Evolutionary conservation across 2,113 vertebrate genomes (phyloP), one percentile per base, ranked within the genome.

Genomic region (Caloenas nicobarica): DNA sequence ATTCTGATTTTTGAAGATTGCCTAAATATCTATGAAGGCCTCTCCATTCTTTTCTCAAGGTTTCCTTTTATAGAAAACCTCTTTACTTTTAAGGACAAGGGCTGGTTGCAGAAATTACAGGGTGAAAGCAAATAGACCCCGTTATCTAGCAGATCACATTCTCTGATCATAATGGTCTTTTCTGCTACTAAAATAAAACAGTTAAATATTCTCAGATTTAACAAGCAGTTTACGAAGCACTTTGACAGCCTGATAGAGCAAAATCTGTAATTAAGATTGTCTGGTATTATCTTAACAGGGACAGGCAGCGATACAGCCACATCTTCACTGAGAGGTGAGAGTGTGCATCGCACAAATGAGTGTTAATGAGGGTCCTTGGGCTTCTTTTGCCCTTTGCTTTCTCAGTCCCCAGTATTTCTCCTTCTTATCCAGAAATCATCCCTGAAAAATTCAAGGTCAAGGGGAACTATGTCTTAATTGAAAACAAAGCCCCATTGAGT

Each of bases 401-500:
- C 83, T 57, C 65, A 31, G 22, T 88, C 23, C 42, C 40, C 77
- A 65, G 23, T 5, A 40, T 36, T 91, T 85, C 57, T 90, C 34
- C 44, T 91, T 76, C 74, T 84, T 31, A 60, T 86, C 62, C 0
- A 0, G 88, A 94, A 91, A 76, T 60, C 65, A 85, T 31, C 53
- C 58, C 71, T 94, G 62, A 82, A 85, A 93, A 96, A 89, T 38
- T 61, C 87, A 91, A 91, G 79, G 79, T 64, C 66, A 56, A 90
- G 46, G 72, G 76, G 16, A 92, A 12, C 54, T 2, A 0, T 73
- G 71, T n/a, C 33, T 50, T 93, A 86, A 71, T 80, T 69, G 92
- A 83, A 94, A 95, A 90, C 92, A 96, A 95, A 96, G 68, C 51
- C 68, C 19, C 5, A 23, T n/a, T 86, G 92, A 93, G 40, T 24